Evolutionary conservation across 2,113 vertebrate species (phyloP), one percentile per base, ranked within the genome.

Genomic region (Struthidea cinerea): DNA sequence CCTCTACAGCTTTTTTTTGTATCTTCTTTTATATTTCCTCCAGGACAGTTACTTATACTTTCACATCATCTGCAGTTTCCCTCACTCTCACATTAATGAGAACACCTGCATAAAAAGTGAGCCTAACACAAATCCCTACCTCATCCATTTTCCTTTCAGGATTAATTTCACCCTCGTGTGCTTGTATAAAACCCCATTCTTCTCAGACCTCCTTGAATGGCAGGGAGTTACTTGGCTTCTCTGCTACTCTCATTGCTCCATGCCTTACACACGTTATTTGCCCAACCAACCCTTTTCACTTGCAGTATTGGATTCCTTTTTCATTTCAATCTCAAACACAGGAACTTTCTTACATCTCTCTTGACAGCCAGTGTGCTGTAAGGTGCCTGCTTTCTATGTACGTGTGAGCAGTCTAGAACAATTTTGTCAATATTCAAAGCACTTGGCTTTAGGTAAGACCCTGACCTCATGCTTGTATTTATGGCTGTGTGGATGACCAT

Each of bases 21-120:
- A 50, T 70, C 56, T 71, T 87, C 30, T 76, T 69, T 82, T 79
- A 35, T 65, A 16, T 82, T 76, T 80, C n/a, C 46, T 69, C 33
- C 19, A 69, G 81, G 44, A 26, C 61, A 71, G 20, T 63, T 59
- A 63, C 49, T 88, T 80, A 64, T 16, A 82, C 32, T 91, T 82
- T 65, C 74, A 64, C 46, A 85, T 89, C 49, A 73, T 46, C 67
- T 76, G 53, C 52, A 89, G n/a, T 87, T 92, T 77, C n/a, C 32
- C 28, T 92, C 85, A 55, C 35, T 71, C 33, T 91, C 37, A 73
- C 19, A 10, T 57, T 93, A 93, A 79, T 71, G 41, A 82, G 87
- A 55, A 69, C 35, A 75, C 53, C 61, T 83, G 85, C 84, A 82
- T 39, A 87, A 91, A 84, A 95, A n/a, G 9, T 0, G 2, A 85